Evolutionary conservation across 2,888 invertebrate genomes (phyloP), one percentile per base, ranked within the genome.

Genomic region (Coenonympha arcania): DNA sequence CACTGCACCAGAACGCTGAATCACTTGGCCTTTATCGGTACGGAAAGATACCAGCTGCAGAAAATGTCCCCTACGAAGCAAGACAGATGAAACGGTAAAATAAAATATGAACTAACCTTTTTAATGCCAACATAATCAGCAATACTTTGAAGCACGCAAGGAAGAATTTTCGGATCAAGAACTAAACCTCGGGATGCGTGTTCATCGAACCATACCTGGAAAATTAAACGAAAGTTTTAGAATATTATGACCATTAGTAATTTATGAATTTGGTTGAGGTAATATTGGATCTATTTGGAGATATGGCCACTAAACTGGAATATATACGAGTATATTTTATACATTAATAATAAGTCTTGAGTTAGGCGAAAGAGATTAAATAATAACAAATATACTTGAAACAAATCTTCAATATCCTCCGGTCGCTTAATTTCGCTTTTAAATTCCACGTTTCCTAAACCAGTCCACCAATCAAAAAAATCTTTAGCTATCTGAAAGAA

Each of bases 391-490:
- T 41, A 44, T 67, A 89, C 88, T 69, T 88, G 87, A 62, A 89
- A 89, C 61, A 89, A 76, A 45, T 86, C 84, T 68, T 88, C 84
- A 20, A 89, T 84, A 52, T 88, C 86, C 65, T 88, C 86, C 8
- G 87, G 87, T 62, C 87, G 61, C 72, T 80, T 69, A 49, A 82
- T 79, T 72, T 87, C 77, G 60, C 79, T 76, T 66, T 83, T 81
- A 56, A 79, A 84, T 52, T 87, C 81, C 1, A 79, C 70, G 40
- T 77, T 87, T 2, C 88, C 88, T 26, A 89, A 67, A 20, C 67
- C 70, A 11, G 77, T 72, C 73, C 88, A 79, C 89, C 89, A 89
- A 0, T 88, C 80, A 56, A 77, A 89, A 61, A 89, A 89, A 9
- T 89, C 88, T 48, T 71, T 68, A 4, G 88, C 86, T 54, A 89